Evolutionary conservation across 2,888 invertebrate genomes (phyloP).

Genomic region (Meteorus colon): DNA sequence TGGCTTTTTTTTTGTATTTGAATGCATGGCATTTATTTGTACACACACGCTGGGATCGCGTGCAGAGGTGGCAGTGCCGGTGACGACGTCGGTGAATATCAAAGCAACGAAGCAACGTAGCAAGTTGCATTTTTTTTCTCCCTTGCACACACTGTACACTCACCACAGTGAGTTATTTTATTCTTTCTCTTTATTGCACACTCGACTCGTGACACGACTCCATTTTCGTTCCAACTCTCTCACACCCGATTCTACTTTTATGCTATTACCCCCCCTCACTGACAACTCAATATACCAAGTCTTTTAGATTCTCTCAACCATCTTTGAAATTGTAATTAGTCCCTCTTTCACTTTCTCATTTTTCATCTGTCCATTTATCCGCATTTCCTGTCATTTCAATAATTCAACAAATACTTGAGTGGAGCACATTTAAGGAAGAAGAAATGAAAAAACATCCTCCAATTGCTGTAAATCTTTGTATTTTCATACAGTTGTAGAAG

Average conservation of each 20-base stretch:
- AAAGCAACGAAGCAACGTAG: slow-evolving; percentile 40
- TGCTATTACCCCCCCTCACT: not conserved
- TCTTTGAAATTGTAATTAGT: slow-evolving; percentile 29
- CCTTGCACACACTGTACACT: slow-evolving; percentile 24
- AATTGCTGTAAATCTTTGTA: not conserved
- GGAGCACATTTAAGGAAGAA: not conserved
- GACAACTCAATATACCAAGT: slow-evolving; percentile 29
- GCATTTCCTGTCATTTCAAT: not conserved
- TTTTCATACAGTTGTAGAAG: not conserved
- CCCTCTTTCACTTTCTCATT: not conserved
- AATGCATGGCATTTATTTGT: slow-evolving; percentile 30
- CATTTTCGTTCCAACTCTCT: not conserved
- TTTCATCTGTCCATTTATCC: slow-evolving; percentile 24
- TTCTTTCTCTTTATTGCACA: slow-evolving; percentile 34
- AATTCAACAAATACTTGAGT: not conserved
- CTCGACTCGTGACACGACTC: slow-evolving; percentile 2
- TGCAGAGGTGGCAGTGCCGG: slow-evolving; percentile 45
- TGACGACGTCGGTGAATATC: slow-evolving; percentile 45
- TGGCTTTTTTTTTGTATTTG: slow-evolving; percentile 21
- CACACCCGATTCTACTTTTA: too few relatives aligned
- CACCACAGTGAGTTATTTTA: slow-evolving; percentile 14
- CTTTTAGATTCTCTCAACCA: slow-evolving; percentile 13
- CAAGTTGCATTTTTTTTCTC: slow-evolving; percentile 42
- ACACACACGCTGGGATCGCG: slow-evolving; percentile 41
- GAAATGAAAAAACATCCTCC: not conserved